These are phyloP conservation scores for Jacana jacana DNA, from an alignment of 2,113 vertebrate species.

Conservation along the genomic window DNA sequence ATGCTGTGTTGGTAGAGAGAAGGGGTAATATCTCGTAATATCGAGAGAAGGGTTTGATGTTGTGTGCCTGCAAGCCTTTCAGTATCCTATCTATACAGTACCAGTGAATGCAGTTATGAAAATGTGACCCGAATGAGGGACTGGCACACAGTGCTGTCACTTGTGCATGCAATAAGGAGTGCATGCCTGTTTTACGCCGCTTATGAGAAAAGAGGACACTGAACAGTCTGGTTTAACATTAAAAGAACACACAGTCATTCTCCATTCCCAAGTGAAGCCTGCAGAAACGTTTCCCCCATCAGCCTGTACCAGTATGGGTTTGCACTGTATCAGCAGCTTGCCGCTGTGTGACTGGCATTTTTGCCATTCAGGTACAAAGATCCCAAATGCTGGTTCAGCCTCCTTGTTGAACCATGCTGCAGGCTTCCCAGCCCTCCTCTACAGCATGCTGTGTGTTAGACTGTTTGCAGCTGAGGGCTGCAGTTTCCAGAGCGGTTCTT, in stretches of 20 bases:
- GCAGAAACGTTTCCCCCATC: not conserved
- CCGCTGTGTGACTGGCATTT: not conserved
- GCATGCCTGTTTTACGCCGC: not conserved
- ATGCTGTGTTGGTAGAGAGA: not conserved
- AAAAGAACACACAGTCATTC: not conserved
- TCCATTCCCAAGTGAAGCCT: not conserved
- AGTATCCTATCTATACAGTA: not conserved
- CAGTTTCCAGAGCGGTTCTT: not conserved
- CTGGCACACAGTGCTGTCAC: not conserved
- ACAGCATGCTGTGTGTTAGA: not conserved
- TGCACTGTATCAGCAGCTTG: not conserved
- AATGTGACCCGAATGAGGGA: not conserved
- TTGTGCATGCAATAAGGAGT: not conserved
- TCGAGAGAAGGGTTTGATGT: not conserved
- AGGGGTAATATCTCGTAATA: not conserved
- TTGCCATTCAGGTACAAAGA: not conserved
- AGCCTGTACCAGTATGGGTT: not conserved
- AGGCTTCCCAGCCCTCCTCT: not conserved
- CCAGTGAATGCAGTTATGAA: not conserved
- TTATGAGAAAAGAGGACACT: not conserved
- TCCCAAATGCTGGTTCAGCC: not conserved
- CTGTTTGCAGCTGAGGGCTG: not conserved
- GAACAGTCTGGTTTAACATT: not conserved
- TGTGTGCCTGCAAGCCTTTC: not conserved
- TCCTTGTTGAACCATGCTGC: not conserved